Evolutionary conservation across 53 echinoderm and acorn worm species (phyloP).

Genomic region (Paelopatides confundens): DNA sequence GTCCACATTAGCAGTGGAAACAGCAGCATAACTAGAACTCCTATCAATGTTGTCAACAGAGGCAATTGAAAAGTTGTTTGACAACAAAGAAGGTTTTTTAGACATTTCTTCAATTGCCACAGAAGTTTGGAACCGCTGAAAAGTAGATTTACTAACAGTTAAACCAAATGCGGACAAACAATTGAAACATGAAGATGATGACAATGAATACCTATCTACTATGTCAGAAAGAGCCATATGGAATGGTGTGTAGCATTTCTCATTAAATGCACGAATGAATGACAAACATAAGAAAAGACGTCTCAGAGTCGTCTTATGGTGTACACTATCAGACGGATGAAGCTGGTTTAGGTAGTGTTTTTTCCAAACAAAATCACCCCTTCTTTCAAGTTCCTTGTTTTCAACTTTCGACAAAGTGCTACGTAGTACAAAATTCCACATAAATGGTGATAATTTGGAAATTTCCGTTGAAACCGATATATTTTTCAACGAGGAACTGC

Average conservation of each 20-base stretch:
- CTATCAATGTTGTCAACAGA: conserved; percentile 54
- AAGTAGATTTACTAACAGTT: conserved; percentile 21
- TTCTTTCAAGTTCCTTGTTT: background rate
- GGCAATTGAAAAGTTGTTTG: background rate
- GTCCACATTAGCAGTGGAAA: background rate
- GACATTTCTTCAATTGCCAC: conserved; percentile 42
- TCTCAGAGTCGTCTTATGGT: background rate
- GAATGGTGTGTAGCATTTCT: conserved; percentile 15
- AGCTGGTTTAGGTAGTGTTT: background rate
- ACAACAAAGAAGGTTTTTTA: background rate
- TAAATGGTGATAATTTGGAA: background rate
- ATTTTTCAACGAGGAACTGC: too few species aligned
- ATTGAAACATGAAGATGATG: conserved; percentile 43
- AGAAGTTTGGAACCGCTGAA: conserved; percentile 28
- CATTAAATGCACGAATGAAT: background rate
- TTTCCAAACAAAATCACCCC: background rate
- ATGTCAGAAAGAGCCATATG: conserved; percentile 37
- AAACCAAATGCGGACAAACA: conserved; percentile 32
- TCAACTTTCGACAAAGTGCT: background rate
- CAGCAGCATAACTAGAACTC: conserved; percentile 16
- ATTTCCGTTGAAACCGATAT: too few species aligned
- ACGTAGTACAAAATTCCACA: conserved; percentile 19
- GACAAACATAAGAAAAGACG: too few species aligned
- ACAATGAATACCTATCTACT: conserved; percentile 37
- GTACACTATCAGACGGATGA: conserved; percentile 9